Evolutionary conservation across 2,888 invertebrate genomes (phyloP), one percentile per base, ranked within the genome.

Genomic region (Drosophila rellima): DNA sequence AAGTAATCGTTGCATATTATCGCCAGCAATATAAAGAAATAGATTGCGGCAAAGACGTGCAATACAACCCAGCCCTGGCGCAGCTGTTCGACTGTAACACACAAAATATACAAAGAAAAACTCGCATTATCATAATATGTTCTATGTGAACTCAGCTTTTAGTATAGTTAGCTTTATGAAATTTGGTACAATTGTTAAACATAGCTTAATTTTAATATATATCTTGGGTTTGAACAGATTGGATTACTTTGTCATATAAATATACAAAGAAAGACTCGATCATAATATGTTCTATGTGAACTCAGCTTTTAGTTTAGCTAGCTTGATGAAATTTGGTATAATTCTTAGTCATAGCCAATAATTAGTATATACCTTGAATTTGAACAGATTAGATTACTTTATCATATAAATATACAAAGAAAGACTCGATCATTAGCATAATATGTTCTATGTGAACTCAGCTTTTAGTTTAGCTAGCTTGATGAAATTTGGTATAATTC

Each of bases 1-100:
- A 98, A 97, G 90, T 97, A 98, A 86, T 96, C 96, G 90, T 98
- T 98, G 92, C 98, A 98, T 4, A 98, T 96, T 48, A 97, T 95
- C 0, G 98, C 98, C 51, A 98, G 93, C 8, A 97, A 93, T 0
- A 96, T 94, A 90, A 98, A 98, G 75, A 97, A 95, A 91, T 98
- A 98, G 26, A 97, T 91, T 0, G 96, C 96, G 29, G 96, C 95
- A 29, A 97, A 75, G 0, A 94, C 93, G 91, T 98, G 97, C 2
- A 97, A 82, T 0, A 96, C 68, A n/a, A 97, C 93, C 0, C 95
- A 97, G 0, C 98, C 98, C 40, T 94, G 93, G n/a, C 94, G 93
- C 39, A 96, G 93, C 89, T 96, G 94, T 0, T 95, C 93, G 31
- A 94, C 94, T 90, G 66, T 3, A 70, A 50, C 15, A n/a, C n/a